Evolutionary conservation across 2,113 vertebrate genomes (phyloP).

Genomic region (Psittacula cyanocephala): DNA sequence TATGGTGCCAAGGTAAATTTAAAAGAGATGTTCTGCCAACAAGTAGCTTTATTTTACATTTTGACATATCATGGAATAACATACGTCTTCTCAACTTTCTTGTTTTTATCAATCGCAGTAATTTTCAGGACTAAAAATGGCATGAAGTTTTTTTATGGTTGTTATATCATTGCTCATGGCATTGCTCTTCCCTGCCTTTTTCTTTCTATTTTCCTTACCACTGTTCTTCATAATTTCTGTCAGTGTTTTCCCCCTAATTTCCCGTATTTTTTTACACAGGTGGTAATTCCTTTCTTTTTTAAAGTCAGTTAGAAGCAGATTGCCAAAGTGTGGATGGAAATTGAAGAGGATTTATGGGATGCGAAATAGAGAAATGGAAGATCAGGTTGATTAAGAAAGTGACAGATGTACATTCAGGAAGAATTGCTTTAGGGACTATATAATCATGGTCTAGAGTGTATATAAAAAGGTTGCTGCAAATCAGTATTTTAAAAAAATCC

Average conservation of each 20-base stretch:
- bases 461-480: background rate
- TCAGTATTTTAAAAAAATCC: background rate
- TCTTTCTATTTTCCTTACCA: background rate
- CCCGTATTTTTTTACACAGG: background rate
- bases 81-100: background rate
- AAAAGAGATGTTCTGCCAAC: background rate
- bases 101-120: background rate
- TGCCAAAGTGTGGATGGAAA: background rate
- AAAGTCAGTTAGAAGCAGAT: background rate
- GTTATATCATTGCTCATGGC: background rate
- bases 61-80: background rate
- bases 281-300: background rate
- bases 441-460: background rate
- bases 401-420: background rate
- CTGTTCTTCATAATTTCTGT: background rate
- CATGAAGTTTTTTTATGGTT: background rate
- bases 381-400: background rate
- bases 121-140: background rate
- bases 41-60: background rate
- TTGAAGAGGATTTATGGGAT: background rate
- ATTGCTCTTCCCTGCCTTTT: background rate
- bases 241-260: background rate
- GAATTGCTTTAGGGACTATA: background rate
- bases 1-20: conserved; percentile 94
- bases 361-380: background rate